Percentiles rank a stretch among this genome's conserved stretches.
Evolutionary conservation across 2,888 invertebrate genomes (phyloP).

Genomic region (Cryptocheilus praepositus): DNA sequence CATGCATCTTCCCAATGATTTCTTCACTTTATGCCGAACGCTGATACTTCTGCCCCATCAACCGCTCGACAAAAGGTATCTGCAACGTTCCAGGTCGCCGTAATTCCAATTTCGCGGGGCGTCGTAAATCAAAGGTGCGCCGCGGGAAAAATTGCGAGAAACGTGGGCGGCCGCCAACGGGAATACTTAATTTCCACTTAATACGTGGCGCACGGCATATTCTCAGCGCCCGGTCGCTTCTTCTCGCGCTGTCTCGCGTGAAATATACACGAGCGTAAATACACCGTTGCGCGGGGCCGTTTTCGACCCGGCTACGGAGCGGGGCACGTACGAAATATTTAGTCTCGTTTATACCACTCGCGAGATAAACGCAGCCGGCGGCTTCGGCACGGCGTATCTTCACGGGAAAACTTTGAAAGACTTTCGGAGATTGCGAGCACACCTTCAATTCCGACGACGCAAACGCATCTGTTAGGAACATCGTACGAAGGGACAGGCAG

Average conservation of each 20-base stretch:
- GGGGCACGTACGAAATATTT: slow-evolving; percentile 15
- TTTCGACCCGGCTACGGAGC: not conserved
- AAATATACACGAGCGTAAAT: slow-evolving; percentile 26
- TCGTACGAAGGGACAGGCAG: no score
- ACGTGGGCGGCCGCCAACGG: slow-evolving; percentile 10
- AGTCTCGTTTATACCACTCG: slow-evolving; percentile 12
- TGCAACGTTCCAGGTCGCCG: no score
- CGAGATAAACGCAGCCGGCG: slow-evolving; percentile 6
- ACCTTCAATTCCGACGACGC: not conserved
- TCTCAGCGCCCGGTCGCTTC: not conserved
- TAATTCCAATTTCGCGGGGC: no score
- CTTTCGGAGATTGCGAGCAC: not conserved
- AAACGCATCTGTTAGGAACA: no score
- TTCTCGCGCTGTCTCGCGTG: slow-evolving; percentile 28
- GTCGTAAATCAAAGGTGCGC: no score
- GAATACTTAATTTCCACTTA: slow-evolving; percentile 21
- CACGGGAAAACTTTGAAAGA: not conserved
- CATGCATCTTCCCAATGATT: no score
- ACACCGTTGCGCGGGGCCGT: not conserved
- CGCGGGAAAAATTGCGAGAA: not conserved
- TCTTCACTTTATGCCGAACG: no score
- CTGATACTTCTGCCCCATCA: no score
- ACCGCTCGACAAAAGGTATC: no score
- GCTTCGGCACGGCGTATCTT: not conserved
- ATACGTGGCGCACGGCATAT: slow-evolving; percentile 23